These are phyloP conservation scores for Xestia xanthographa DNA, from an alignment of 2,888 invertebrate genomes.

Conservation along the genomic window DNA sequence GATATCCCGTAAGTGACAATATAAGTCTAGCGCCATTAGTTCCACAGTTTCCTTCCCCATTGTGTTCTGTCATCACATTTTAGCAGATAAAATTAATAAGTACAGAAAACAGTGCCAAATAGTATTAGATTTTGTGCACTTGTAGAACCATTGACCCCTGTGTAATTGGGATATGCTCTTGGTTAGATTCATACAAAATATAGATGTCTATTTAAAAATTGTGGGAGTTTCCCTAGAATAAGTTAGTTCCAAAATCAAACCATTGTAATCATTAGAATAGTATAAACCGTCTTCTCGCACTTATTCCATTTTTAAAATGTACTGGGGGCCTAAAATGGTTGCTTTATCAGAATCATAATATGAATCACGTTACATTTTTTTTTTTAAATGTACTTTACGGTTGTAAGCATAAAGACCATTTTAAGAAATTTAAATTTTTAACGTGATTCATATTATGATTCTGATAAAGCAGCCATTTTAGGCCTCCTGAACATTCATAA, in stretches of 20 bases:
- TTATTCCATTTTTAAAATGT: conserved; percentile 13
- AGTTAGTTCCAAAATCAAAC: neutral
- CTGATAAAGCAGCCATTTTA: too few species aligned
- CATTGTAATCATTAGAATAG: neutral
- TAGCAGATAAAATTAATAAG: neutral
- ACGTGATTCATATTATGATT: too few species aligned
- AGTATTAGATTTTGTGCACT: neutral
- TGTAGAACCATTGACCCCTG: neutral
- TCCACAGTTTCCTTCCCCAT: too few species aligned
- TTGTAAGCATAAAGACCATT: too few species aligned
- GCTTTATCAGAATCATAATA: too few species aligned
- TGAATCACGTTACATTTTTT: too few species aligned
- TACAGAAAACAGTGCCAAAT: neutral
- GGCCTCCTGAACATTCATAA: conserved; percentile 14
- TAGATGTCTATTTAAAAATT: neutral
- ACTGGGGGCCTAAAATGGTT: too few species aligned
- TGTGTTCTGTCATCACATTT: neutral
- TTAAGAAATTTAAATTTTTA: too few species aligned
- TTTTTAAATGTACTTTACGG: too few species aligned
- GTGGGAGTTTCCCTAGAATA: too few species aligned
- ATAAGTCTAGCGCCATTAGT: too few species aligned
- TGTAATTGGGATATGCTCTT: neutral
- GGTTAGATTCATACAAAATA: neutral
- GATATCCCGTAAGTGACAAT: too few species aligned
- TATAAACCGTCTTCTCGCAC: neutral